Conservation (phyloP, 2,888 invertebrate species). For the Lasioglossum lativentre region DNA sequence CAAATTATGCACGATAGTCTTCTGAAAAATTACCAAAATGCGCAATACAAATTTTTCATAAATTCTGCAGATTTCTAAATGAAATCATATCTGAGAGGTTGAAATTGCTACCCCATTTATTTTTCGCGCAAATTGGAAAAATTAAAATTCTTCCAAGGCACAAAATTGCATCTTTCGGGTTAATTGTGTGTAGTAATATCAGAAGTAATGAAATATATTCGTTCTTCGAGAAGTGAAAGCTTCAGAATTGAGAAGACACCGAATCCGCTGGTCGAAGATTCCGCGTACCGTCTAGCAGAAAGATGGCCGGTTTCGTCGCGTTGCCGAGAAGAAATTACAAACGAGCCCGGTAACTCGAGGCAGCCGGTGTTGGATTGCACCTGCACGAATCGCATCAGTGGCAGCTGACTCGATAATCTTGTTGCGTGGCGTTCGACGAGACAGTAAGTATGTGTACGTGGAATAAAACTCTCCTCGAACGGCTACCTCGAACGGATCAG, state of each 20-base stretch:
- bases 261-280: neutral
- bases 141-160: neutral
- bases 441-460: neutral
- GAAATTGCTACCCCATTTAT: neutral
- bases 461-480: neutral
- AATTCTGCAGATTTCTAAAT: neutral
- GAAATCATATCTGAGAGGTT: neutral
- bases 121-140: neutral
- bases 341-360: conserved; percentile 47
- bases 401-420: conserved; percentile 51
- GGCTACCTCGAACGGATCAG: conserved; percentile 16
- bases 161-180: neutral
- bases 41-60: neutral
- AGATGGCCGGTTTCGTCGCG: conserved; percentile 6
- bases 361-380: conserved; percentile 48
- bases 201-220: neutral
- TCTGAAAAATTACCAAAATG: too few species aligned
- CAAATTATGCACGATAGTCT: too few species aligned
- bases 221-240: neutral
- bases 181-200: too few species aligned
- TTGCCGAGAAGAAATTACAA: conserved; percentile 24
- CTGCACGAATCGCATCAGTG: conserved; percentile 50
- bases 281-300: neutral
- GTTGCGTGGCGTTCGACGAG: conserved; percentile 10
- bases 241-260: neutral